phyloP scores from a whole-genome alignment of 2,113 vertebrate genomes.

The Podarcis raffonei region DNA sequence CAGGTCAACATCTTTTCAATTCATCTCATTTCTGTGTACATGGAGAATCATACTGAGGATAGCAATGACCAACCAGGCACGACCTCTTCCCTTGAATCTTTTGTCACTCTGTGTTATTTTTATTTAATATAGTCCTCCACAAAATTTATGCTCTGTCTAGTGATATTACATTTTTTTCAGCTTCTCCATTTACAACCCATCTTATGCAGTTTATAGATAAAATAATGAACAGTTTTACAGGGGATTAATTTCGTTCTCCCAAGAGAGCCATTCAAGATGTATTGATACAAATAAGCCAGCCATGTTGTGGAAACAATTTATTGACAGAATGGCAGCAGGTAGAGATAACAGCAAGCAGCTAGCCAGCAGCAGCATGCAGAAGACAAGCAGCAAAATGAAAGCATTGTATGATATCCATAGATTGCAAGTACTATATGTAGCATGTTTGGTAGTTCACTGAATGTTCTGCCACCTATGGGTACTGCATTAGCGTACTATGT shows the following conservation, averaged over 20 bases:
- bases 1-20: background rate
- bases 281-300: slow-evolving; percentile 22
- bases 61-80: background rate
- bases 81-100: background rate
- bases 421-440: background rate
- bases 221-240: slow-evolving; percentile 55
- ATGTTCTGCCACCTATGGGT: background rate
- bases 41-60: background rate
- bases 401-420: no score
- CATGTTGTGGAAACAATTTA: background rate
- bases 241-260: slow-evolving; percentile 51
- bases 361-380: background rate
- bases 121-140: slow-evolving; percentile 37
- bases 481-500: background rate
- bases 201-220: slow-evolving; percentile 40
- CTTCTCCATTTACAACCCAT: slow-evolving; percentile 15
- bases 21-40: background rate
- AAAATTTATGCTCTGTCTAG: slow-evolving; percentile 4
- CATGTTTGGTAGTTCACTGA: background rate
- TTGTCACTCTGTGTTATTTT: background rate
- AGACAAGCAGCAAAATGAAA: background rate
- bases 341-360: background rate
- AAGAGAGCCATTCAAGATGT: slow-evolving; percentile 14
- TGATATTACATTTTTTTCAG: slow-evolving; percentile 21
- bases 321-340: background rate